These are phyloP conservation scores for Conops quadrifasciatus DNA, from an alignment of 2,888 invertebrate genomes.

Conservation along the genomic window DNA sequence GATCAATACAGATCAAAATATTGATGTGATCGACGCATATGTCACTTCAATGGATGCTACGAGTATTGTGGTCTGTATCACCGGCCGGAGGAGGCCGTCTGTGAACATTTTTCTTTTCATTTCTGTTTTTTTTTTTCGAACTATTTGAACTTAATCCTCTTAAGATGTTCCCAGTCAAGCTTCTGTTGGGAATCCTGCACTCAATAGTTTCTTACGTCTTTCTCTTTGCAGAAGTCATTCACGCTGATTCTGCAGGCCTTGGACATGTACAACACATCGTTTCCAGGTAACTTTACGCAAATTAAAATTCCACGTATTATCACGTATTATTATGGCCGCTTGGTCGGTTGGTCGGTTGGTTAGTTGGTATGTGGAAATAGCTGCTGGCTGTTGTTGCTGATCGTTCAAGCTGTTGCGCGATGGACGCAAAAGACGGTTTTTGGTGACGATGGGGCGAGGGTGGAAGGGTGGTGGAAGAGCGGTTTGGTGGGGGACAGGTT, in stretches of 20 bases:
- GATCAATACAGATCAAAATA: too few relatives aligned
- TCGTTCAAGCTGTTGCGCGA: background rate
- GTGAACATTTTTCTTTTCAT: too few relatives aligned
- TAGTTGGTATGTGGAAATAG: background rate
- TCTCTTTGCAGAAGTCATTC: constrained; percentile 83
- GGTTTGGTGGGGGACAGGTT: too few relatives aligned
- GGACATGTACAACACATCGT: constrained; percentile 81
- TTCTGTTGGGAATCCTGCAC: background rate
- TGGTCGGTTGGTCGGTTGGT: background rate
- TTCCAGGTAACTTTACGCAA: constrained; percentile 71
- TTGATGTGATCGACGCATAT: too few relatives aligned
- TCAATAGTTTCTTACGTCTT: background rate
- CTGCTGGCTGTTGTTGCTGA: constrained; percentile 1
- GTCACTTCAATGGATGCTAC: background rate
- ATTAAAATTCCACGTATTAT: constrained; percentile 23
- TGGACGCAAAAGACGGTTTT: background rate
- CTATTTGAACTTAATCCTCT: background rate
- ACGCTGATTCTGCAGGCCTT: constrained; percentile 91
- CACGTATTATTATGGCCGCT: too few relatives aligned
- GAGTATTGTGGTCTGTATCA: background rate
- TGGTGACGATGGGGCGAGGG: background rate
- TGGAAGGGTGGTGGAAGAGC: too few relatives aligned
- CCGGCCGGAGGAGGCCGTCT: background rate
- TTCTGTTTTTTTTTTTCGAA: background rate
- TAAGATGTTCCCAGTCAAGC: background rate